phyloP scores from a whole-genome alignment of 2,888 invertebrate genomes.

The Ochropacha duplaris region DNA sequence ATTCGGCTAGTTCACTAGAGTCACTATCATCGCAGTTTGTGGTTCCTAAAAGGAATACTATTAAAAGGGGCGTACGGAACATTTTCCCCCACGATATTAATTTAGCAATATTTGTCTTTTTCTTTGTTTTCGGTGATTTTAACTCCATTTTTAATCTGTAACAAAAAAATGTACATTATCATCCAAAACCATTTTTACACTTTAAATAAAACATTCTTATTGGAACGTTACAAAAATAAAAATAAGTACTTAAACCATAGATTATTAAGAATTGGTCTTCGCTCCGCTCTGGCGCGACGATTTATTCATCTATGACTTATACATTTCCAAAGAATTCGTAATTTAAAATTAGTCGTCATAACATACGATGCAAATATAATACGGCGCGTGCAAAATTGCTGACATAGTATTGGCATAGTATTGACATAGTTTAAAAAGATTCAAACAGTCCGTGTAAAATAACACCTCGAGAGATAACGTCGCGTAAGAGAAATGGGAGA shows the following conservation, averaged over 20 bases:
- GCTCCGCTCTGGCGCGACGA: too few relatives aligned
- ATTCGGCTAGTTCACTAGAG: conserved; percentile 36
- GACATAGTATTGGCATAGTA: conserved; percentile 1
- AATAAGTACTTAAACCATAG: too few relatives aligned
- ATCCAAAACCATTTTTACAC: too few relatives aligned
- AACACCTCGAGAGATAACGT: not conserved
- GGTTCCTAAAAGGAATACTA: conserved; percentile 65
- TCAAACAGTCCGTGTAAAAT: not conserved
- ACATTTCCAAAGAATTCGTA: too few relatives aligned
- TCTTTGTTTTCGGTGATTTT: conserved; percentile 73
- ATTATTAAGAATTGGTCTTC: too few relatives aligned
- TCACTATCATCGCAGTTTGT: conserved; percentile 67
- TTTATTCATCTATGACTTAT: too few relatives aligned
- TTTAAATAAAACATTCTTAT: too few relatives aligned
- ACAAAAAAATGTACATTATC: conserved; percentile 18
- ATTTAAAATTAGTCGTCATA: too few relatives aligned
- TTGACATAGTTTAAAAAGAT: conserved; percentile 1
- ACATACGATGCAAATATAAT: not conserved
- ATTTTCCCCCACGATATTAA: conserved; percentile 65
- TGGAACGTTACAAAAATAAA: too few relatives aligned
- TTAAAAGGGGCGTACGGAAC: conserved; percentile 62
- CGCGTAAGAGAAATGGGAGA: not conserved
- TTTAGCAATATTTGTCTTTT: conserved; percentile 59
- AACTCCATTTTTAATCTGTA: conserved; percentile 72
- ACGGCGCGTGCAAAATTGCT: not conserved